Evolutionary conservation across 2,113 vertebrate genomes (phyloP).

Genomic region (Panthera leo): DNA sequence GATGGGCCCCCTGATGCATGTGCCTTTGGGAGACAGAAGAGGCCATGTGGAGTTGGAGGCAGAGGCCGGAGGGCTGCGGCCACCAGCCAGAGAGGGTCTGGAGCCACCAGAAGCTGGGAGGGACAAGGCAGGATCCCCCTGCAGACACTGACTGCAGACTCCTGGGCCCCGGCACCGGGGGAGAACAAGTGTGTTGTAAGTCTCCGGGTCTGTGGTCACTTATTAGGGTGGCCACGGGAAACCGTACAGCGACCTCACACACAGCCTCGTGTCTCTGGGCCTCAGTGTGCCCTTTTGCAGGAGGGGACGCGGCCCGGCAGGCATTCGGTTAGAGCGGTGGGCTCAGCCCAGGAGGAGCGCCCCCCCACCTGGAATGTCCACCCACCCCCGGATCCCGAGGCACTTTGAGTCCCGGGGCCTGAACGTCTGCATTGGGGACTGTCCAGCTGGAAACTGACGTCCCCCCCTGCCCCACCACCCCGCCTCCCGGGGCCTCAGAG

Average conservation of each 20-base stretch:
- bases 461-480: background rate
- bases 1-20: fast-evolving
- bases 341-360: background rate
- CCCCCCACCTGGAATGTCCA: too few relatives aligned
- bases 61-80: background rate
- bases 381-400: background rate
- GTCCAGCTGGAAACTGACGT: too few relatives aligned
- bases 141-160: background rate
- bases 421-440: background rate
- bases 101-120: background rate
- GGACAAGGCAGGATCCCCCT: background rate
- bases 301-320: background rate
- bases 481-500: background rate
- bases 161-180: background rate
- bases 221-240: background rate
- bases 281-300: background rate
- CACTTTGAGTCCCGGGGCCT: background rate
- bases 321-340: too few relatives aligned
- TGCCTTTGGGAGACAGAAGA: background rate
- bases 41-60: fast-evolving
- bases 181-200: background rate
- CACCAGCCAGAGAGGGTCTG: too few relatives aligned
- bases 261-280: background rate
- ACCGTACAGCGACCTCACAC: fast-evolving
- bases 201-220: background rate